Evolutionary conservation across 1,140 invertebrate genomes (phyloP), one percentile per base, ranked within the genome.

Genomic region (Reticulitermes speratus): DNA sequence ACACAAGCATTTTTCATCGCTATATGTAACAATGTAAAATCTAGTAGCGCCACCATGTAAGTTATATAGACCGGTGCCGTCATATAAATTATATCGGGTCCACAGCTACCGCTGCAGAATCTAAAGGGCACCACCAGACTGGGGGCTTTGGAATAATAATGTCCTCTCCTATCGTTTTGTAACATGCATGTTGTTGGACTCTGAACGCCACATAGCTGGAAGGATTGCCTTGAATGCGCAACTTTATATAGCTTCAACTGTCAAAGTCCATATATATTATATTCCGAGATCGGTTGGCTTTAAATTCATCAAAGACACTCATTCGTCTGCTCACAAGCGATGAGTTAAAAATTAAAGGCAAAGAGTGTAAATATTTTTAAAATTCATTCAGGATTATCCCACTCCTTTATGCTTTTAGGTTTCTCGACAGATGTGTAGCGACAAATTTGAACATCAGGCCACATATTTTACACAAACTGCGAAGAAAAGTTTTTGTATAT

Each of bases 61-160:
- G 65, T 75, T 75, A 30, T 75, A 30, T 75, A 75, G 65, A 30
- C 25, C 65, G n/a, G 65, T 30, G 65, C 25, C n/a, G 65, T 75
- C 65, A 75, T 75, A 75, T 75, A 75, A 75, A 75, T 75, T 75
- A 30, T 75, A 30, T n/a, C 25, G 25, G 8, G 25, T 30, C 25
- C 65, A 75, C 7, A 6, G 65, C 65, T 16, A 30, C 65, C n/a
- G 2, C 65, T 75, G 65, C n/a, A 25, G n/a, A 30, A 75, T 75
- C 65, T 55, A 55, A 21, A 55, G 52, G 14, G 19, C 52, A 55
- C 52, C 5, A 14, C 52, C 7, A 9, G 25, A 75, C 65, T 25
- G n/a, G 65, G n/a, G 65, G n/a, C 65, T 75, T 25, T 25, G n/a
- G n/a, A 30, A 75, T 75, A 75, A 75, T n/a, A 75, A 75, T 75